Conservation (phyloP, 1,140 invertebrate genomes). For the Latrodectus geometricus region DNA sequence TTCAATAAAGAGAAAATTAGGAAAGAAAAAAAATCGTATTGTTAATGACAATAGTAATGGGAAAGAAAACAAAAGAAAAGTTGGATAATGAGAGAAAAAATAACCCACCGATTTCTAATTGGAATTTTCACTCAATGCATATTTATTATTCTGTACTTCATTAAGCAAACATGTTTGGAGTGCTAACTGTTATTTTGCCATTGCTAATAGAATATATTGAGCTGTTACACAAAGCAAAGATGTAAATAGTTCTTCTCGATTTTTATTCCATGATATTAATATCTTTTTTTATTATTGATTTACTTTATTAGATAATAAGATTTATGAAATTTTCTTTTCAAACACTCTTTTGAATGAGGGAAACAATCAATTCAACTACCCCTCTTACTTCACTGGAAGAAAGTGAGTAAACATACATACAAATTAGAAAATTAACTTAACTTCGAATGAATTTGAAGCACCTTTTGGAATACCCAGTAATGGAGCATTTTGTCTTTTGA, state of each 20-base stretch:
- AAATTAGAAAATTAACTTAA: neutral
- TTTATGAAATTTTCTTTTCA: neutral
- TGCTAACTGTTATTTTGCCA: neutral
- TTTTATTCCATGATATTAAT: neutral
- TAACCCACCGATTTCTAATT: constrained; percentile 1
- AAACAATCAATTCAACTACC: neutral
- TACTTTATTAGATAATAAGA: neutral
- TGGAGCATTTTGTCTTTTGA: neutral
- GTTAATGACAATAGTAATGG: constrained; percentile 49
- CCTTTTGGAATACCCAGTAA: neutral
- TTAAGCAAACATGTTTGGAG: constrained; percentile 6
- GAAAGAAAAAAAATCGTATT: constrained; percentile 28
- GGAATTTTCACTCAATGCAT: constrained; percentile 19
- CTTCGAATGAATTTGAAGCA: neutral
- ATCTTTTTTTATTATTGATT: neutral
- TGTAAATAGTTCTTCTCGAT: neutral
- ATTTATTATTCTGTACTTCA: constrained; percentile 19
- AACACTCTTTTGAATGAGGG: too few relatives aligned
- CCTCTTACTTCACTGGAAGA: neutral
- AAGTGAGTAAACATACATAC: neutral
- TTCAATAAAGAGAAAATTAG: constrained; percentile 17
- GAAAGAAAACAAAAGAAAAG: neutral
- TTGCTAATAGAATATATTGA: neutral
- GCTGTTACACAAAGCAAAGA: neutral
- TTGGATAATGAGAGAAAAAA: constrained; percentile 20